Evolutionary conservation across 2,797 vertebrate genomes (phyloP).

Genomic region (Periparus ater): DNA sequence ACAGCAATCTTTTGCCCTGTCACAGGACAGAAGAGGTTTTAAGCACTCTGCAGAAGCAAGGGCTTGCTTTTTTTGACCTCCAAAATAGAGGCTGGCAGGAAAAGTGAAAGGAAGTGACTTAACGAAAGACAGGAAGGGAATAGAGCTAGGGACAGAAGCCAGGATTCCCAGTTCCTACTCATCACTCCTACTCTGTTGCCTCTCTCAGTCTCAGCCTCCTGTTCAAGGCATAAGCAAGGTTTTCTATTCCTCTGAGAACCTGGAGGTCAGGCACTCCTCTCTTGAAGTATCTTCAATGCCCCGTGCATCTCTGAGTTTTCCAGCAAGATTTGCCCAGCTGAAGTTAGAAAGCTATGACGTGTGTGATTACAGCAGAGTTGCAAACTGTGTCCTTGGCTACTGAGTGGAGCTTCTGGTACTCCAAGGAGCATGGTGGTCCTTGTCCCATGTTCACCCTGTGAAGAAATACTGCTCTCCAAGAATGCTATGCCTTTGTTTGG

Average conservation of each 20-base stretch:
- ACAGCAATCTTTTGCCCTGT: neutral
- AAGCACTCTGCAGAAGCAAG: neutral
- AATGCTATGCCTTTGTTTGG: neutral
- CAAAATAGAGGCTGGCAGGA: neutral
- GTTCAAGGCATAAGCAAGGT: fast-evolving
- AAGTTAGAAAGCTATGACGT: neutral
- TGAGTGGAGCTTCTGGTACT: fast-evolving
- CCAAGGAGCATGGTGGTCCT: neutral
- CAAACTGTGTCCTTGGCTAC: neutral
- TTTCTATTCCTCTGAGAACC: neutral
- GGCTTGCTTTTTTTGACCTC: neutral
- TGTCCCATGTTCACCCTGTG: fast-evolving
- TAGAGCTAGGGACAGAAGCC: conserved; percentile 12
- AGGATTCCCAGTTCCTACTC: neutral
- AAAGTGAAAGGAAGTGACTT: conserved; percentile 44
- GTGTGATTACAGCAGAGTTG: neutral
- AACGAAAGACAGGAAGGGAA: conserved; percentile 35
- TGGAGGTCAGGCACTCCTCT: neutral
- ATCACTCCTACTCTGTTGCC: neutral
- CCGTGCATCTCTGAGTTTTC: neutral
- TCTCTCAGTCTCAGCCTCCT: neutral
- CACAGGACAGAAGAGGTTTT: neutral
- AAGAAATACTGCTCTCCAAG: neutral
- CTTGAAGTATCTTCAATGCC: neutral
- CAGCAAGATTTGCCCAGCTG: neutral